These are phyloP conservation scores for Pituophis catenifer DNA, from an alignment of 2,113 vertebrate genomes.

Conservation along the genomic window DNA sequence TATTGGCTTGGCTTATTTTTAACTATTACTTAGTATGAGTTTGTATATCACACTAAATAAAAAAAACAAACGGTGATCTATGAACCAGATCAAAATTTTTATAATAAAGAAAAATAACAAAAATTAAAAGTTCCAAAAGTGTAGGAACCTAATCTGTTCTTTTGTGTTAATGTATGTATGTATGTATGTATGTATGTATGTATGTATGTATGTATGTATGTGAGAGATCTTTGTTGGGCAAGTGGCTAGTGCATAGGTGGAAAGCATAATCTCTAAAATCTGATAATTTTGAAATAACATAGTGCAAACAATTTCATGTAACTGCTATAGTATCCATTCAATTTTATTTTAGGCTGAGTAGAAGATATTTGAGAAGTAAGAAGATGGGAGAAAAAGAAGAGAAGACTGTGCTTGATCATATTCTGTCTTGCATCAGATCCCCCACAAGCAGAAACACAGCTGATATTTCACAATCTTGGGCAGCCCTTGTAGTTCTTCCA, in stretches of 20 bases:
- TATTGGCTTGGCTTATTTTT: neutral
- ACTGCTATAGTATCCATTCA: conserved; percentile 5
- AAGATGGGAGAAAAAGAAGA: conserved; percentile 44
- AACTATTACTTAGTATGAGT: neutral
- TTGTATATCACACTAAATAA: neutral
- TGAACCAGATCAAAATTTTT: neutral
- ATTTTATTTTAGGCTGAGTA: conserved; percentile 54
- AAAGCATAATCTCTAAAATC: neutral
- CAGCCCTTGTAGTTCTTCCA: conserved; percentile 86
- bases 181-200: too few relatives aligned
- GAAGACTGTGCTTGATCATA: conserved; percentile 68
- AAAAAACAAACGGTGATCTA: neutral
- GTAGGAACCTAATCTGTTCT: neutral
- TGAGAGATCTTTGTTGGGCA: neutral
- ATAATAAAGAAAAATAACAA: neutral
- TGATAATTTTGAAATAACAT: neutral
- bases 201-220: neutral
- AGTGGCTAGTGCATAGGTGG: neutral
- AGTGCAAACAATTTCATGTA: neutral
- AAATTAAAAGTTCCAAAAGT: neutral
- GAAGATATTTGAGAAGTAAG: conserved; percentile 58
- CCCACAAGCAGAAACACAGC: conserved; percentile 59
- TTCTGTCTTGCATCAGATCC: conserved; percentile 76
- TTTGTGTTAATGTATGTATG: neutral
- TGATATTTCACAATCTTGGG: conserved; percentile 84